Base-by-base conservation (phyloP, 1,140 invertebrate species). In the Trichogramma pretiosum region DNA sequence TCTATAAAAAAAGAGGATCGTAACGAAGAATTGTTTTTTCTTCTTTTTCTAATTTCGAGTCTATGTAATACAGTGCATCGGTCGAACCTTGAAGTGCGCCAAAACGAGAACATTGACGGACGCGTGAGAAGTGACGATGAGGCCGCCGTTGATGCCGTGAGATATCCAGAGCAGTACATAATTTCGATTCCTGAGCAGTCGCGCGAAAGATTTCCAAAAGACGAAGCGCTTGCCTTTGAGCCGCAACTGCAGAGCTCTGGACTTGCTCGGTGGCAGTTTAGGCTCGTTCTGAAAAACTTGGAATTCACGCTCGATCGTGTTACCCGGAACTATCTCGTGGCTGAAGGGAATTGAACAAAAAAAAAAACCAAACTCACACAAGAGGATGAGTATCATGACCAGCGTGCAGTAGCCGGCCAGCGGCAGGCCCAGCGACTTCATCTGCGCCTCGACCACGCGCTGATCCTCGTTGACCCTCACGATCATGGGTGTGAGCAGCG, bases 21-120 rank as follows among this genome's bases (percentile, higher is more conserved):
- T n/a, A n/a, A n/a, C n/a, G n/a, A n/a, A n/a, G n/a, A n/a, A n/a
- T n/a, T n/a, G n/a, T n/a, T n/a, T n/a, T n/a, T n/a, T n/a, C n/a
- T n/a, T n/a, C n/a, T n/a, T n/a, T n/a, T n/a, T n/a, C n/a, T n/a
- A n/a, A n/a, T n/a, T n/a, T n/a, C n/a, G n/a, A n/a, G n/a, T n/a
- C n/a, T n/a, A n/a, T n/a, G n/a, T n/a, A n/a, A n/a, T n/a, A n/a
- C n/a, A n/a, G n/a, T n/a, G n/a, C n/a, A n/a, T n/a, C n/a, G n/a
- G n/a, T n/a, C n/a, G n/a, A 57, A 82, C 65, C 65, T 88, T 89
- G 8, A 89, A 37, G 14, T 23, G 37, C 2, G 7, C 7, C 21
- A 39, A 8, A 17, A 23, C 22, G n/a, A 39, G n/a, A 5, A 11
- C 21, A 24, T 23, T 23, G 9, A 39, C 3, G 5, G 37, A 39